Evolutionary conservation across 1,140 invertebrate genomes (phyloP).

Genomic region (Triops cancriformis): DNA sequence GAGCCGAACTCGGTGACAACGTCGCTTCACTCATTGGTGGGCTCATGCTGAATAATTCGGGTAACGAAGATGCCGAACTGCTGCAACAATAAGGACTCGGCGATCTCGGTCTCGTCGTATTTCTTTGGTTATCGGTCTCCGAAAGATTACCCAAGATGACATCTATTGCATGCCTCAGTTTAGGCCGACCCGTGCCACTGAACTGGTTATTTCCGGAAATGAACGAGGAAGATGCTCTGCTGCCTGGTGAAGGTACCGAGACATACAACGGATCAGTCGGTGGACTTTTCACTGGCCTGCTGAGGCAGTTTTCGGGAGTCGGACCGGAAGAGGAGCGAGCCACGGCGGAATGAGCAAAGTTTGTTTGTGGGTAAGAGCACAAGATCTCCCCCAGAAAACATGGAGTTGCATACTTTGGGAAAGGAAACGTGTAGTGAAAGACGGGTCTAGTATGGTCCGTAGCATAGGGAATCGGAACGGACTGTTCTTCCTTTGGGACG

Average conservation of each 20-base stretch:
- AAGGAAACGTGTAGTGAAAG: background rate
- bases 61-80: background rate
- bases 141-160: slow-evolving; percentile 17
- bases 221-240: background rate
- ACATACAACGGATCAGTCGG: background rate
- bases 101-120: background rate
- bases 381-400: background rate
- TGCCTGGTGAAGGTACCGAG: background rate
- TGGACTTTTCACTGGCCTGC: background rate
- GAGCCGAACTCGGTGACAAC: background rate
- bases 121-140: background rate
- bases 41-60: background rate
- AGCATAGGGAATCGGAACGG: background rate
- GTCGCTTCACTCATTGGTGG: background rate
- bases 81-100: background rate
- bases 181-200: background rate
- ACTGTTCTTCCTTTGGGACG: background rate
- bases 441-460: background rate
- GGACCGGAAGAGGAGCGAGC: background rate
- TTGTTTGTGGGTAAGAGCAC: background rate
- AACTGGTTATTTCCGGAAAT: background rate
- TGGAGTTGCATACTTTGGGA: background rate
- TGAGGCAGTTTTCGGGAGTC: background rate
- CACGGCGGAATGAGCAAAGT: background rate
- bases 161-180: slow-evolving; percentile 15